Evolutionary conservation across 2,113 vertebrate genomes (phyloP), one percentile per base, ranked within the genome.

Genomic region (Chaetodon trifascialis): DNA sequence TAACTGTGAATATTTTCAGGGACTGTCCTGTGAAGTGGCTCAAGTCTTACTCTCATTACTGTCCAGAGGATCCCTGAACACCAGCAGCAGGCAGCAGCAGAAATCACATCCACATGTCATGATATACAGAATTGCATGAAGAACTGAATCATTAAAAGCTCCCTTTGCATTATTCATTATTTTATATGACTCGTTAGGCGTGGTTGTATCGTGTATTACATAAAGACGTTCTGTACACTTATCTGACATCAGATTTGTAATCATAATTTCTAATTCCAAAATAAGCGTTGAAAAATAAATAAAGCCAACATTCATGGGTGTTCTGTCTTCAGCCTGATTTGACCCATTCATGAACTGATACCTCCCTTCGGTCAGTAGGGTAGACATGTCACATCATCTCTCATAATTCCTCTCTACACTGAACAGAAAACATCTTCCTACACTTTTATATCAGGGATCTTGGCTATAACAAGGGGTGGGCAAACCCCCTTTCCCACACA

Each of bases 1-100:
- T 30, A 34, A 71, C 11, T 81, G 59, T 65, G 30, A 71, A 15
- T 87, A 23, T 80, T 90, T 89, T 40, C 78, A 95, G 94, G 87
- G 94, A 95, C 64, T 91, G 91, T 67, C 84, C 89, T 52, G 82
- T 92, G 60, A 93, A 91, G 84, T 94, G 93, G 94, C 36, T 93
- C 59, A 67, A 87, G 21, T 76, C 91, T 8, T 90, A 82, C 70
- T 64, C 91, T 10, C 72, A 79, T 4, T 86, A 84, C 40, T 76
- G 67, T 80, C 87, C 85, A 46, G 89, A 76, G 71, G 86, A 89
- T 2, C 66, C 64, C 51, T 88, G 70, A 91, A 44, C 25, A 52
- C 15, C 65, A 49, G 44, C 72, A 65, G 54, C 3, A 14, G 14
- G 38, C 55, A 47, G 11, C 30, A 40, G 47, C 51, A 40, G 51